Conservation (phyloP, 1,140 invertebrate species). For the Palaemon carinicauda region DNA sequence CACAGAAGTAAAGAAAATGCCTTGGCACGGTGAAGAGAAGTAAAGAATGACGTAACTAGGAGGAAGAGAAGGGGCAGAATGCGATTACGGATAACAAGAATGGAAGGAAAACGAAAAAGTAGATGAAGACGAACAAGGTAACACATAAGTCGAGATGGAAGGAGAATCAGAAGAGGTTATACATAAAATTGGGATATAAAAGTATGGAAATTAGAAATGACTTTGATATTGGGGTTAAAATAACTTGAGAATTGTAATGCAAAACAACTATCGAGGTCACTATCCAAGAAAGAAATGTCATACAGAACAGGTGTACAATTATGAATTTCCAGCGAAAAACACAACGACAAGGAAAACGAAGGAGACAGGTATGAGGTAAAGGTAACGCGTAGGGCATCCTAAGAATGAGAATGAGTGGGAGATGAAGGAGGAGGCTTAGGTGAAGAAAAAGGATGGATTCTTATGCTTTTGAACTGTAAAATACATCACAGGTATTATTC, state of each 20-base stretch:
- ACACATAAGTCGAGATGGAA: too few relatives aligned
- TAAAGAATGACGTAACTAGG: not conserved
- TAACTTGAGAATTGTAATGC: not conserved
- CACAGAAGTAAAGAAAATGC: not conserved
- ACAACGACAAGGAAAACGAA: not conserved
- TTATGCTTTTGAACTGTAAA: not conserved
- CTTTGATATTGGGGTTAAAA: too few relatives aligned
- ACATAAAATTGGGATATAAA: not conserved
- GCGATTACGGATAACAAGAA: too few relatives aligned
- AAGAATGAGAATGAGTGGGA: not conserved
- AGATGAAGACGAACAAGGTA: not conserved
- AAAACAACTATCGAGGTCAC: not conserved
- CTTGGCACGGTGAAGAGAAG: not conserved
- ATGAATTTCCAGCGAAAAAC: too few relatives aligned
- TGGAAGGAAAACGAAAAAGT: not conserved
- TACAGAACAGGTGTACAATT: too few relatives aligned
- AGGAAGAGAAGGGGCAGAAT: not conserved
- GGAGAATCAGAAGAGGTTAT: too few relatives aligned
- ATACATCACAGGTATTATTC: not conserved
- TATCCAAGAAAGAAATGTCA: too few relatives aligned
- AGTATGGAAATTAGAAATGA: not conserved
- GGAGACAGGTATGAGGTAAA: not conserved
- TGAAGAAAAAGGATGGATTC: not conserved
- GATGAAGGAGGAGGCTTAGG: not conserved
- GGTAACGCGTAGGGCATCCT: not conserved